Base-by-base conservation (phyloP, 2,797 vertebrate species). In the Tapirus indicus region DNA sequence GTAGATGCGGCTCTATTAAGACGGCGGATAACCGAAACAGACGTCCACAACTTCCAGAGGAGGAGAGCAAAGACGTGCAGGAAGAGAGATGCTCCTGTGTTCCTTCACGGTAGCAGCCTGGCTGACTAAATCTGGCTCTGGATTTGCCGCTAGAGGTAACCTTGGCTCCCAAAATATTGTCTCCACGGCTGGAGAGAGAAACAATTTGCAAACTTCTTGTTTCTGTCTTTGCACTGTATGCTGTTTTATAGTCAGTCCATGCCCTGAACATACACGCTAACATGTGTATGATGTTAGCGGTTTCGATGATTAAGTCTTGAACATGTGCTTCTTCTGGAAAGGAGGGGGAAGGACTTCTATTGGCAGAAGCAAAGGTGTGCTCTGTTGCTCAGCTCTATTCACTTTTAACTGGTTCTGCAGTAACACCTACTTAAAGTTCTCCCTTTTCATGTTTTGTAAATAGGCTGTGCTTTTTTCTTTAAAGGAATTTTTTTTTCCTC, bases 101-200 rank as follows among this genome's bases (percentile, higher is more conserved):
- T 99, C 99, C 0, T 99, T 99, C 94, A 99, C 99, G 7, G 99
- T 99, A 69, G 99, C 99, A 25, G 99, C 99, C 98, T 99, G 99
- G 99, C 99, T 99, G 68, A 98, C 99, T 97, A 99, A 99, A 99
- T 99, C 98, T 99, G 99, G 99, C 99, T 99, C 95, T 99, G 99
- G 99, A 99, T 99, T 97, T 99, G 99, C 87, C 99, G 99, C 98
- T 99, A 99, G 98, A 98, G 91, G 96, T 94, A 87, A 88, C 92
- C 41, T 62, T 77, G 3, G 82, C 97, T 85, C 84, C 96, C 1
- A 88, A 94, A 96, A 62, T 77, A 96, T 84, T 96, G 96, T 97
- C 91, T 92, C 94, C 91, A 79, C 94, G 78, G 93, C 90, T 97
- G 90, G 95, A 98, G 98, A 98, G 95, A 98, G 68, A 98, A 98